Percentiles rank a stretch among this genome's conserved stretches.
Evolutionary conservation across 2,888 invertebrate species (phyloP).

Genomic region (Drosophila paranaensis): DNA sequence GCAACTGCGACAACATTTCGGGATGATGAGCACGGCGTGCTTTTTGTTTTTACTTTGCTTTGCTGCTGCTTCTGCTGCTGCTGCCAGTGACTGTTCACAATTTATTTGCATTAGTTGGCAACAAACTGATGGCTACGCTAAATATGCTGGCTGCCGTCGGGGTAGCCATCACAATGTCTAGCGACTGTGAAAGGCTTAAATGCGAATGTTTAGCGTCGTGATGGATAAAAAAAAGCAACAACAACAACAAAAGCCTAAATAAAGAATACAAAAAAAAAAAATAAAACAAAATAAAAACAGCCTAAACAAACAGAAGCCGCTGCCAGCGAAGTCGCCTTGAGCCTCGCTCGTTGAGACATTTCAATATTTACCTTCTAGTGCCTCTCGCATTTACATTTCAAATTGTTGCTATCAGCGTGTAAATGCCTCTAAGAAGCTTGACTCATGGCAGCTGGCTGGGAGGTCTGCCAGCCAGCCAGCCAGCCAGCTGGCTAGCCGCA

Average conservation of each 20-base stretch:
- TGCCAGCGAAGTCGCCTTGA: conserved; percentile 52
- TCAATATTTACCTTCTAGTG: conserved; percentile 43
- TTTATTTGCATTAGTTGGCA: conserved; percentile 79
- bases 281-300: conserved; percentile 16
- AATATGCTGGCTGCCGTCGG: conserved; percentile 26
- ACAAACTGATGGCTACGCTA: conserved; percentile 41
- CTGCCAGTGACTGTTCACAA: conserved; percentile 63
- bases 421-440: conserved; percentile 31
- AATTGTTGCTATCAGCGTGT: conserved; percentile 9
- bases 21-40: conserved; percentile 61
- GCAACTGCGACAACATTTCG: conserved; percentile 21
- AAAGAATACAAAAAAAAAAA: conserved; percentile 12
- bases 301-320: conserved; percentile 69
- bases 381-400: conserved; percentile 36
- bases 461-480: conserved; percentile 4
- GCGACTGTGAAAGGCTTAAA: conserved; percentile 51
- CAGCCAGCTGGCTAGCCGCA: no score
- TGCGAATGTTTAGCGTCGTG: conserved; percentile 16
- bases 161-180: conserved; percentile 41
- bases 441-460: conserved; percentile 16
- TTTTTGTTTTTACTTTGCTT: conserved; percentile 5
- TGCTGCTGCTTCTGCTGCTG: background rate
- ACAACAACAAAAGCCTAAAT: conserved; percentile 10
- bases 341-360: conserved; percentile 52
- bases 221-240: conserved; percentile 5